phyloP scores from a whole-genome alignment of 2,888 invertebrate genomes.

The Thera obeliscata region DNA sequence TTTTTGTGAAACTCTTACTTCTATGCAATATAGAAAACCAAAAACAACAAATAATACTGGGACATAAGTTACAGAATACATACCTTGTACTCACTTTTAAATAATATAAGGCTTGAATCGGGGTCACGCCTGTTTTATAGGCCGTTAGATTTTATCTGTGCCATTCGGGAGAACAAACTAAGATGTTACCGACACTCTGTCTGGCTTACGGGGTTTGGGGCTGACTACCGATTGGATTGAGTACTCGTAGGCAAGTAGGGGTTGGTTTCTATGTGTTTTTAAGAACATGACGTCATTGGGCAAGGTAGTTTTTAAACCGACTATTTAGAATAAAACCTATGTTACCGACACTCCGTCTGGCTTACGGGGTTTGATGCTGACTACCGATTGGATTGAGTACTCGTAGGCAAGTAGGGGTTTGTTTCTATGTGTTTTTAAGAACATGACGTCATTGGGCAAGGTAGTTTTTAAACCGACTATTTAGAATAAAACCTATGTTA shows the following conservation, averaged over 20 bases:
- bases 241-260: not conserved
- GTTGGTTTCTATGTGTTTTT: not conserved
- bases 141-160: slow-evolving; percentile 27
- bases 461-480: too few relatives aligned
- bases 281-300: not conserved
- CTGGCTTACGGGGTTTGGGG: slow-evolving; percentile 1
- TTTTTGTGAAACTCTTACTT: too few relatives aligned
- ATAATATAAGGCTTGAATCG: slow-evolving; percentile 12
- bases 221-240: not conserved
- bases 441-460: too few relatives aligned
- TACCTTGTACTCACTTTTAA: not conserved
- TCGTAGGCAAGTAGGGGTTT: not conserved
- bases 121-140: slow-evolving; percentile 26
- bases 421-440: not conserved
- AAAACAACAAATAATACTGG: too few relatives aligned
- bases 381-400: not conserved
- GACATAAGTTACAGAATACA: too few relatives aligned
- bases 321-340: too few relatives aligned
- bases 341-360: slow-evolving; percentile 12
- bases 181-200: slow-evolving; percentile 19
- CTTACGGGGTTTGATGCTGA: slow-evolving; percentile 1
- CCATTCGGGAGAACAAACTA: slow-evolving; percentile 21
- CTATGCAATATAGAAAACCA: too few relatives aligned
- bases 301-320: too few relatives aligned
- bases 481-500: too few relatives aligned